A percentile compares a stretch with the other conserved stretches of the same genome.
phyloP scores from a whole-genome alignment of 2,888 invertebrate species.

The Acanthoscelides obtectus region DNA sequence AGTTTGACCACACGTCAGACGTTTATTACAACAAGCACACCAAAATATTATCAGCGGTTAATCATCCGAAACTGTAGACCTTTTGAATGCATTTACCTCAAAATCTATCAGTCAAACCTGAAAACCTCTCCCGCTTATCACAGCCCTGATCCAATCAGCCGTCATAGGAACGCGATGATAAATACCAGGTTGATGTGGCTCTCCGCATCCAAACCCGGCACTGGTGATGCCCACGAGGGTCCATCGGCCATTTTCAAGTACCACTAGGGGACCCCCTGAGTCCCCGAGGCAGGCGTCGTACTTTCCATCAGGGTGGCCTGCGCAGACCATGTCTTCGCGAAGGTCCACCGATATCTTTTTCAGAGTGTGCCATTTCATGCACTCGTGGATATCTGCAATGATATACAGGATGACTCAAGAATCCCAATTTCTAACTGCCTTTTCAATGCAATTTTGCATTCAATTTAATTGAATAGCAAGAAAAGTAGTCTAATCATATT shows the following conservation, averaged over 20 bases:
- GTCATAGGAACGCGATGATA: constrained; percentile 76
- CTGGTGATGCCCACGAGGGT: constrained; percentile 78
- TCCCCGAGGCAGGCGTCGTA: constrained; percentile 82
- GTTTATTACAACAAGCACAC: too few species aligned
- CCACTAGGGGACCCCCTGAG: constrained; percentile 73
- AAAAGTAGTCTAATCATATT: too few species aligned
- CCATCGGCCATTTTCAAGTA: constrained; percentile 64
- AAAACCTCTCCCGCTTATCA: constrained; percentile 39
- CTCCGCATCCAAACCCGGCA: constrained; percentile 82
- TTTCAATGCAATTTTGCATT: too few species aligned
- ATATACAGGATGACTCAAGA: background rate
- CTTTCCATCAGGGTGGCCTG: constrained; percentile 76
- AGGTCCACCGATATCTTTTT: constrained; percentile 76
- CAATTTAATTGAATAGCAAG: too few species aligned
- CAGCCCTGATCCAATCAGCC: constrained; percentile 62
- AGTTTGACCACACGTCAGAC: too few species aligned
- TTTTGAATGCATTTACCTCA: too few species aligned
- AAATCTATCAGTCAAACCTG: background rate
- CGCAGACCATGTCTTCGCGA: constrained; percentile 77
- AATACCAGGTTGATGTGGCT: constrained; percentile 81
- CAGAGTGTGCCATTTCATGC: constrained; percentile 74
- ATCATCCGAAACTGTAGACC: too few species aligned
- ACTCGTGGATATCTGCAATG: constrained; percentile 62
- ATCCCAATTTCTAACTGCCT: background rate
- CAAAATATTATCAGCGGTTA: too few species aligned